Evolutionary conservation across 2,888 invertebrate species (phyloP).

Genomic region (Pollenia labialis): DNA sequence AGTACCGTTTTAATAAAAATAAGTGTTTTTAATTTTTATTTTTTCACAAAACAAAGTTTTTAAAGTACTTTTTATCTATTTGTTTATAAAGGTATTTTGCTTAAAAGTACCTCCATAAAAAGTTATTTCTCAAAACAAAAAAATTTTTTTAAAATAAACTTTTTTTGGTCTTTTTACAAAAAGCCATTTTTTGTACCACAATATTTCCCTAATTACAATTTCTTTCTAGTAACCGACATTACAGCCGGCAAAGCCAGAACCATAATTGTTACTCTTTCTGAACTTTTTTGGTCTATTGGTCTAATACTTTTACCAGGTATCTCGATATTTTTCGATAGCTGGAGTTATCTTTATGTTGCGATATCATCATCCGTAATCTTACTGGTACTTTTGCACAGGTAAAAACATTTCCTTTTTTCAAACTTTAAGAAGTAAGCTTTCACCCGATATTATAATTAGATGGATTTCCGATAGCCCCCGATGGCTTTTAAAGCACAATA

Average conservation of each 20-base stretch:
- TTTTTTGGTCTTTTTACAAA: not conserved
- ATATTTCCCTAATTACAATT: too few species aligned
- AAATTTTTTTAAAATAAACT: not conserved
- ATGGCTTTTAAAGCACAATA: conserved; percentile 82
- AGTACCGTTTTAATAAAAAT: too few species aligned
- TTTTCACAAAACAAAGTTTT: too few species aligned
- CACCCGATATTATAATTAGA: conserved; percentile 68
- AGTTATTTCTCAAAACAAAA: not conserved
- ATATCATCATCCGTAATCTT: conserved; percentile 83
- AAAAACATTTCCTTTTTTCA: conserved; percentile 9
- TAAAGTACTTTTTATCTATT: not conserved
- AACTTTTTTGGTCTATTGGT: conserved; percentile 84
- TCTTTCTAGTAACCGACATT: conserved; percentile 82
- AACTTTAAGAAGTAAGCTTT: not conserved
- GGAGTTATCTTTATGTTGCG: conserved; percentile 83
- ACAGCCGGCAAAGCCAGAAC: conserved; percentile 82
- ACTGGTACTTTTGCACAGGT: conserved; percentile 82
- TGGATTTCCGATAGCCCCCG: conserved; percentile 84
- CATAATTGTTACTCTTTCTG: conserved; percentile 82
- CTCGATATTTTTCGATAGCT: conserved; percentile 83
- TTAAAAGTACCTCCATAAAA: not conserved
- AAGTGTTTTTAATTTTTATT: too few species aligned
- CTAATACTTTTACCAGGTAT: conserved; percentile 83
- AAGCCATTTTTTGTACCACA: too few species aligned
- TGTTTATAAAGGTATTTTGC: not conserved